phyloP scores from a whole-genome alignment of 1,140 invertebrate genomes.

The Anagrus nilaparvatae region DNA sequence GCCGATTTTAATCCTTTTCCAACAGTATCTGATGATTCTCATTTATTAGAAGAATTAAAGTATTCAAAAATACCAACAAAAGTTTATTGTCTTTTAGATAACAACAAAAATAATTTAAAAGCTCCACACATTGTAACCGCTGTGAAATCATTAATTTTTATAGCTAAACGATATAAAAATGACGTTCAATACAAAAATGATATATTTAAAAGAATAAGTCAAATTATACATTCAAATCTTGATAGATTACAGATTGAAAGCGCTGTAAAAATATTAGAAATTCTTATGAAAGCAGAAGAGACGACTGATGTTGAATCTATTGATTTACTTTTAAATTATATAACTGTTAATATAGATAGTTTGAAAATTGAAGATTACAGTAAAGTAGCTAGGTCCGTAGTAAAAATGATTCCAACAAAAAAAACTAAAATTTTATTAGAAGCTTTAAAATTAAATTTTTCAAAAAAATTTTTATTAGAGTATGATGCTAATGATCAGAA shows the following conservation, averaged over 20 bases:
- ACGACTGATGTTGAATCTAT: background rate
- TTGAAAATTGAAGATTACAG: background rate
- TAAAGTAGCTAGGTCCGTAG: background rate
- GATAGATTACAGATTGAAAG: background rate
- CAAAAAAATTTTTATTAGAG: background rate
- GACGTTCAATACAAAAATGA: background rate
- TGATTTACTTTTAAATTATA: background rate
- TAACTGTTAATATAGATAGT: background rate
- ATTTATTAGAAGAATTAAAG: background rate
- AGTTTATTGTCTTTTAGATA: background rate
- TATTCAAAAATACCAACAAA: background rate
- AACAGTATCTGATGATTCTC: background rate
- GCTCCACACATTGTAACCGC: background rate
- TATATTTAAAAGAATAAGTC: background rate
- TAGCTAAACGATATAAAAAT: background rate
- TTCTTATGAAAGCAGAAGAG: background rate
- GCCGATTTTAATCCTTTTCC: background rate
- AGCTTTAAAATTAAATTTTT: background rate
- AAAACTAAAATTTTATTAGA: background rate
- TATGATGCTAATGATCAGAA: background rate
- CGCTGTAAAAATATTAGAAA: background rate
- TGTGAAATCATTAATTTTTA: background rate
- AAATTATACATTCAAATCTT: background rate
- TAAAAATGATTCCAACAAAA: background rate
- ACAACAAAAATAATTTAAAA: slow-evolving; percentile 1